Evolutionary conservation across 2,797 vertebrate genomes (phyloP).

Genomic region (Phataginus tetradactyla): DNA sequence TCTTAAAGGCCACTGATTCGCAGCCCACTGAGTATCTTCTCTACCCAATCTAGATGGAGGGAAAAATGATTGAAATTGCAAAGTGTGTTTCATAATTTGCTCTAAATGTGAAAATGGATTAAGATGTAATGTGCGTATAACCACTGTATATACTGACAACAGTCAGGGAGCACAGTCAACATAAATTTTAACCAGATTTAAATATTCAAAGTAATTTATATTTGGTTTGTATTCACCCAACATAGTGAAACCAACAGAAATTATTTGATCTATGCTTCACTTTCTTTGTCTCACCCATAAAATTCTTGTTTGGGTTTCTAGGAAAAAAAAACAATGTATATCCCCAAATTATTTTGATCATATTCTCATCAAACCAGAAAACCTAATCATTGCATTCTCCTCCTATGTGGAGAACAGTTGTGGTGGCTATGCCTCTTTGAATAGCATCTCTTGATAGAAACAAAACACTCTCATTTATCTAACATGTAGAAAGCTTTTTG

Average conservation of each 20-base stretch:
- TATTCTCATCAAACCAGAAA: not conserved
- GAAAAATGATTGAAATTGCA: not conserved
- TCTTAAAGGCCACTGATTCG: not conserved
- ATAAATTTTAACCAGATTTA: slow-evolving; percentile 40
- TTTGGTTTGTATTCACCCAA: slow-evolving; percentile 6
- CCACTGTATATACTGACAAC: not conserved
- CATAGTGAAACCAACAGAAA: not conserved
- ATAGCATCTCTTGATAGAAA: not conserved
- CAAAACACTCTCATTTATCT: not conserved
- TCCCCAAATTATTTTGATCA: not conserved
- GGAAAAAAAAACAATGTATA: not conserved
- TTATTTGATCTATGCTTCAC: not conserved
- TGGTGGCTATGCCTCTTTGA: slow-evolving; percentile 41
- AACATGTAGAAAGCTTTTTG: slow-evolving; percentile 13
- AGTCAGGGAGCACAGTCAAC: slow-evolving; percentile 3
- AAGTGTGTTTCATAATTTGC: not conserved
- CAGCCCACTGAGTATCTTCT: not conserved
- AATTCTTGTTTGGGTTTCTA: slow-evolving; percentile 1
- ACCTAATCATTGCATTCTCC: not conserved
- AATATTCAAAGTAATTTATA: not conserved
- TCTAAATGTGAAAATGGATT: not conserved
- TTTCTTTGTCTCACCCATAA: not conserved
- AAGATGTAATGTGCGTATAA: not conserved
- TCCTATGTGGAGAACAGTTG: not conserved
- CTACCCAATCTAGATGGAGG: not conserved